Evolutionary conservation across 1,140 invertebrate genomes (phyloP), one percentile per base, ranked within the genome.

Genomic region (Drosophila grimshawi): DNA sequence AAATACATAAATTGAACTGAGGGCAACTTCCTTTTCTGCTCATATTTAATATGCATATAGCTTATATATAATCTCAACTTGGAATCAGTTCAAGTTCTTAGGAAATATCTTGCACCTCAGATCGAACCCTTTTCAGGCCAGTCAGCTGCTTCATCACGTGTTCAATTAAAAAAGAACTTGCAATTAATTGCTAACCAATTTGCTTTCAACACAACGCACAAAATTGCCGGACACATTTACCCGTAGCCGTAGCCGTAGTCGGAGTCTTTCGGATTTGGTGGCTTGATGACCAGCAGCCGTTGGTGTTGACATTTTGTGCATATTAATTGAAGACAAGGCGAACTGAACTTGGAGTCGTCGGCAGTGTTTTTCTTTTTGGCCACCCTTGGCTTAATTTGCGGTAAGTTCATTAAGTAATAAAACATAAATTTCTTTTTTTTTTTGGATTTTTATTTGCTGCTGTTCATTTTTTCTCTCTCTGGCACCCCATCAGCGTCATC

Each of bases 371-470:
- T 49, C 11, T 68, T 45, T 65, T 48, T 27, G 45, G 52, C 49
- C 56, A 62, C 80, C 80, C 83, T 89, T 85, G 81, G 86, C 81
- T 89, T 89, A 89, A 89, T 89, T 89, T 89, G 85, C 85, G 85
- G 85, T 89, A 89, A 89, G 85, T 89, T 89, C 85, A 89, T 89
- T 89, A 89, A 89, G 85, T 89, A 89, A 89, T 89, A 89, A 89
- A 89, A 89, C 85, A 89, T 89, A 89, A 89, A 86, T 86, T 89
- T 90, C 71, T 65, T 78, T 63, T 67, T 80, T 80, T 80, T 81
- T 66, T 52, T 41, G 27, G 39, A 35, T 62, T 77, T 60, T 48
- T 19, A 45, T 69, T 63, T 60, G 10, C 4, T 43, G 39, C 39
- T 43, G 39, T 76, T 76, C 69, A 68, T 48, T 49, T 3, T 59